Evolutionary conservation across 2,113 vertebrate genomes (phyloP).

Genomic region (Haemorhous mexicanus): DNA sequence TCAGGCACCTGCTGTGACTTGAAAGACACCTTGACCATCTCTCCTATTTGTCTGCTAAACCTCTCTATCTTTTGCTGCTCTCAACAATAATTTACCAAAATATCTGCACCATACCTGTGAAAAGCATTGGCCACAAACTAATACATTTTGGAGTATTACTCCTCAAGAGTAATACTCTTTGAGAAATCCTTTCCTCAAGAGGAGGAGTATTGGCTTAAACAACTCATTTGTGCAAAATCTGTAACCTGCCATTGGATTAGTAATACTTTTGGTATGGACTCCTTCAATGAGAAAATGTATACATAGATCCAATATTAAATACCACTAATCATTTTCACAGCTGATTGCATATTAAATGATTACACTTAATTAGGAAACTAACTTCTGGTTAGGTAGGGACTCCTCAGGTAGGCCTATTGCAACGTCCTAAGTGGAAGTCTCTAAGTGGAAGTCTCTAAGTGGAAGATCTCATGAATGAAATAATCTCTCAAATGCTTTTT

Average conservation of each 20-base stretch:
- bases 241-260: not conserved
- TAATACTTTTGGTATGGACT: not conserved
- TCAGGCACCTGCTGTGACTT: not conserved
- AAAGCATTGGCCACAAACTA: rapidly evolving
- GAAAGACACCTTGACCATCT: not conserved
- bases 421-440: not conserved
- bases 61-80: not conserved
- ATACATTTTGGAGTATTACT: not conserved
- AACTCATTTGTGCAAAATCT: not conserved
- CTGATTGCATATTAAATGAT: not conserved
- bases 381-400: not conserved
- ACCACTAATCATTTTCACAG: not conserved
- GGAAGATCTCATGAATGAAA: not conserved
- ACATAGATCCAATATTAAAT: not conserved
- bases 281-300: not conserved
- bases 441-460: not conserved
- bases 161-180: not conserved
- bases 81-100: not conserved
- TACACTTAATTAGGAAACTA: not conserved
- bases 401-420: not conserved
- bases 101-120: not conserved
- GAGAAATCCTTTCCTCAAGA: not conserved
- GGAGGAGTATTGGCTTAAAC: not conserved
- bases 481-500: not conserved
- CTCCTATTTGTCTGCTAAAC: not conserved